phyloP scores from a whole-genome alignment of 2,113 vertebrate genomes.

The Tupaia chinensis region DNA sequence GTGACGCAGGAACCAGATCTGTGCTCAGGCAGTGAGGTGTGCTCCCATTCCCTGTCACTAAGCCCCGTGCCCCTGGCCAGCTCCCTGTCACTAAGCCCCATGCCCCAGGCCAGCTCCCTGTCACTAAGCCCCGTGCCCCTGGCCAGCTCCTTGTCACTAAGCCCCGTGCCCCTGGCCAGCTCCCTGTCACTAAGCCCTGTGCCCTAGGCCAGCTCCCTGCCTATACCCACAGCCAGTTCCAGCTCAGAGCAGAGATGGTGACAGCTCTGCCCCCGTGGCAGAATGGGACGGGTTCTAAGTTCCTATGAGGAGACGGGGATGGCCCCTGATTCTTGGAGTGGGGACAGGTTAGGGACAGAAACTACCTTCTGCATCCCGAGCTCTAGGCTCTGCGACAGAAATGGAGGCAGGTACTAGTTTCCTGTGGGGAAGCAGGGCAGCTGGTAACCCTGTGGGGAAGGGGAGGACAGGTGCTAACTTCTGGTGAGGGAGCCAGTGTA shows the following conservation, averaged over 20 bases:
- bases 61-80: background rate
- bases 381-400: background rate
- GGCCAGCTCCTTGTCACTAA: too few relatives aligned
- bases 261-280: background rate
- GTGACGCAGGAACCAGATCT: background rate
- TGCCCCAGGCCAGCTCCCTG: too few relatives aligned
- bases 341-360: accelerated
- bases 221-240: too few relatives aligned
- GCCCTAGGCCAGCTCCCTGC: too few relatives aligned
- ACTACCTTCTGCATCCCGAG: background rate
- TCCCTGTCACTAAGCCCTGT: too few relatives aligned
- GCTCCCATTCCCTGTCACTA: background rate
- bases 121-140: too few relatives aligned
- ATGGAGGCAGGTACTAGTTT: background rate
- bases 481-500: background rate
- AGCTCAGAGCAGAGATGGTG: too few relatives aligned
- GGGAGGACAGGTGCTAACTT: background rate
- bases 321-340: background rate
- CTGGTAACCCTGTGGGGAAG: background rate
- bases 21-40: background rate
- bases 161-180: too few relatives aligned
- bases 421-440: background rate
- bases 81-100: too few relatives aligned
- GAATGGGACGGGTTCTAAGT: background rate
- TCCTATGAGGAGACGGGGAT: background rate